A percentile compares a stretch with the other conserved stretches of the same genome.
phyloP scores from a whole-genome alignment of 1,140 invertebrate genomes.

The Macrobrachium nipponense region DNA sequence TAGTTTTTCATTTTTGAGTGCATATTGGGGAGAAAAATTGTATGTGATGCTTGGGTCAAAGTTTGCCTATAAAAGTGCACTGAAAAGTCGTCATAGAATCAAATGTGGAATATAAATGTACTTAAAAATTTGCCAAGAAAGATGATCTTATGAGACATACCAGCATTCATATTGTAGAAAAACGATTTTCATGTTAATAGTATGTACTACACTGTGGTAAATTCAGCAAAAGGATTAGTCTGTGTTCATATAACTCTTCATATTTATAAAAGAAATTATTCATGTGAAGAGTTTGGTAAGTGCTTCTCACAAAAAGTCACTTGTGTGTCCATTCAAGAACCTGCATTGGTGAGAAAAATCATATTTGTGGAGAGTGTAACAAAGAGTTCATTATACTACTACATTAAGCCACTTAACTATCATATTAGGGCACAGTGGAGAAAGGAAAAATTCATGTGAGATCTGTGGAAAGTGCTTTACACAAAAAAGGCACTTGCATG shows the following conservation, averaged over 20 bases:
- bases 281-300: too few relatives aligned
- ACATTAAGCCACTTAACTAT: too few relatives aligned
- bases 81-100: background rate
- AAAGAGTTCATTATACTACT: too few relatives aligned
- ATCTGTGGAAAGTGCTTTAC: background rate
- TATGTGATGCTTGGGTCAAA: background rate
- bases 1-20: background rate
- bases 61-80: background rate
- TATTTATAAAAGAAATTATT: too few relatives aligned
- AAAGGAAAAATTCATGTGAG: too few relatives aligned
- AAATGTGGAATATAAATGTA: background rate
- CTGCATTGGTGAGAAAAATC: background rate
- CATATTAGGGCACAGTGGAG: too few relatives aligned
- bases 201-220: too few relatives aligned
- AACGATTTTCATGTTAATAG: too few relatives aligned
- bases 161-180: background rate
- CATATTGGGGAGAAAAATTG: background rate
- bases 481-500: background rate
- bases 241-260: background rate
- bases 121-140: background rate
- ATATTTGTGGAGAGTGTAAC: background rate
- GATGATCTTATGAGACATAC: background rate
- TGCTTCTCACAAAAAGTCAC: background rate
- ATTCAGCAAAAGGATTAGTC: too few relatives aligned
- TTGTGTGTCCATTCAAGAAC: background rate